Evolutionary conservation across 2,888 invertebrate species (phyloP), one percentile per base, ranked within the genome.

Genomic region (Laspeyria flexula): DNA sequence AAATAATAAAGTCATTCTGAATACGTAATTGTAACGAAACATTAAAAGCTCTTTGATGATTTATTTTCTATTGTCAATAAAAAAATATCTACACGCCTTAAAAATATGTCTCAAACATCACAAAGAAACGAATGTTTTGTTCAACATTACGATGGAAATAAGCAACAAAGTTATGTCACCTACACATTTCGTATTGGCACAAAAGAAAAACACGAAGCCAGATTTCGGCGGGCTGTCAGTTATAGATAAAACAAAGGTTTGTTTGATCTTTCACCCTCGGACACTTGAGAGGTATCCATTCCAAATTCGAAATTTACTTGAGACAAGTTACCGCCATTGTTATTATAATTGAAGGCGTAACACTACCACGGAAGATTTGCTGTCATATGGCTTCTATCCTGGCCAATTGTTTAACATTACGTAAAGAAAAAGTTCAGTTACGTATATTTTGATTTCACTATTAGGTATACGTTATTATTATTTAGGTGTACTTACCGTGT

Each of bases 241-340:
- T 57, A 57, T 60, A 85, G 84, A 87, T 87, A 87, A 88, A 87
- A 88, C 88, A 88, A 88, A 75, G 71, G 65, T 45, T 18, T 79
- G 77, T 87, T 88, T 88, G 88, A 88, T 87, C 83, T 73, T 63
- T 64, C 77, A 63, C 83, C 87, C 87, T 77, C 70, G 52, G 62
- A 52, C 78, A 77, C 77, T 86, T 75, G 74, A 37, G 35, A 30
- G 69, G 68, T 55, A 61, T 79, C 75, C 41, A 23, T 35, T 53
- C 71, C 65, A 76, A 77, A 72, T 65, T 76, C 69, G 67, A 79
- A 83, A 82, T 82, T 85, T 79, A 72, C 80, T 83, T 83, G 79
- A 88, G 87, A 85, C 87, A 86, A 84, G 78, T 79, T 64, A 30
- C 27, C 55, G 35, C 65, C 60, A 75, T 88, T 88, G 85, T 85